These are phyloP conservation scores for Drosophila cracens DNA, from an alignment of 2,888 invertebrate species.

Conservation along the genomic window DNA sequence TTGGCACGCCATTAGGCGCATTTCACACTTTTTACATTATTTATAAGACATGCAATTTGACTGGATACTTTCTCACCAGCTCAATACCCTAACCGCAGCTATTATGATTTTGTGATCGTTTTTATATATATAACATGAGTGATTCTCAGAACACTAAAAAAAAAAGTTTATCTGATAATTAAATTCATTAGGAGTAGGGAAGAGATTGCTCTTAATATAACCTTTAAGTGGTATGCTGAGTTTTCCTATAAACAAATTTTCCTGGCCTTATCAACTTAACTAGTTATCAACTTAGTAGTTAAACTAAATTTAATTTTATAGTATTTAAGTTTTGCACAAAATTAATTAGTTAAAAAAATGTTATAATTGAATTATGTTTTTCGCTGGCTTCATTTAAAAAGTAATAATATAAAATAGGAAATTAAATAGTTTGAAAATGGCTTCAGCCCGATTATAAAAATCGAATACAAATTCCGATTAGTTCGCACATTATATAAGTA, in stretches of 20 bases:
- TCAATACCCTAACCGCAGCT: conserved; percentile 10
- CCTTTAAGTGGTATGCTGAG: neutral
- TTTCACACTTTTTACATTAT: conserved; percentile 81
- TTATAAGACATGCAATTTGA: conserved; percentile 71
- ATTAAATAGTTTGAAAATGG: neutral
- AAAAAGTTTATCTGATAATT: neutral
- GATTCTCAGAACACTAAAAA: neutral
- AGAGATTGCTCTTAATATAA: neutral
- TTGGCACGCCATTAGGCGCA: conserved; percentile 79
- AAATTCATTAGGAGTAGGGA: neutral
- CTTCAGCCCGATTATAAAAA: neutral
- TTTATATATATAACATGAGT: too few relatives aligned
- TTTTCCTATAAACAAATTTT: neutral
- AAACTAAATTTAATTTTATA: neutral
- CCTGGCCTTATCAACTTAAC: neutral
- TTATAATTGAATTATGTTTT: neutral
- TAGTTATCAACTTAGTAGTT: neutral
- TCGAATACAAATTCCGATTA: neutral
- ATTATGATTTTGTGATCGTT: neutral
- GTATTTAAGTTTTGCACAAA: neutral
- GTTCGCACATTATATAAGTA: neutral
- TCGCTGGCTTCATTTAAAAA: neutral
- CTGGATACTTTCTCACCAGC: conserved; percentile 22
- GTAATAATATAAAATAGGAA: neutral
- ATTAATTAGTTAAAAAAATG: neutral